Evolutionary conservation across 1,140 invertebrate genomes (phyloP), one percentile per base, ranked within the genome.

Genomic region (Magallana ariakensis): DNA sequence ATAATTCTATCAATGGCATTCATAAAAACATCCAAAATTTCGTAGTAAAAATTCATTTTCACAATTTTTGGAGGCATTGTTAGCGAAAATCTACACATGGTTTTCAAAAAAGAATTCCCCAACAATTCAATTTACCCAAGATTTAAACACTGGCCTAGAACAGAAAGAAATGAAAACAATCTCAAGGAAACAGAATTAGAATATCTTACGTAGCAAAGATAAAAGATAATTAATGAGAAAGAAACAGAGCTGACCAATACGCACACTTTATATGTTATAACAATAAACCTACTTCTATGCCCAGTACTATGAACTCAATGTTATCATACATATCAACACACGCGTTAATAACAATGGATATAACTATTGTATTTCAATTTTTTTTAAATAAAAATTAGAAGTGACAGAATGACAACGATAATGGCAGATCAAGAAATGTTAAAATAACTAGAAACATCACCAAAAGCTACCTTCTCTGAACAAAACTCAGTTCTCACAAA

Each of bases 1-100:
- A 70, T 70, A 70, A 75, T 19, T 75, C 58, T 60, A 60, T 60
- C 66, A 75, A 10, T 75, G 66, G 13, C 66, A 75, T 75, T 33
- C 66, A 75, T 75, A 75, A 75, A 75, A 75, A 75, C 66, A 75
- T 75, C 33, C 33, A 19, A 75, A 75, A 46, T 13, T 4, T 46
- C 33, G 33, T 5, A 75, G 19, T 10, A 5, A 75, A 13, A 60
- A 22, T 75, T 26, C 66, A 70, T 22, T 26, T 19, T 75, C 66
- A 33, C 4, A n/a, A n/a, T 46, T 46, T 46, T 46, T 46, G 33
- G 33, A 46, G 1, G 33, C 33, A 46, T 46, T 46, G 33, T 46
- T 46, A 46, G 33, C 5, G 33, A 46, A 46, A 46, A 46, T 46
- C 33, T 46, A 46, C 33, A 46, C 33, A 46, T 46, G 1, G 1